Base-by-base conservation (phyloP, 2,797 vertebrate species). In the Pseudomugil gertrudae region DNA sequence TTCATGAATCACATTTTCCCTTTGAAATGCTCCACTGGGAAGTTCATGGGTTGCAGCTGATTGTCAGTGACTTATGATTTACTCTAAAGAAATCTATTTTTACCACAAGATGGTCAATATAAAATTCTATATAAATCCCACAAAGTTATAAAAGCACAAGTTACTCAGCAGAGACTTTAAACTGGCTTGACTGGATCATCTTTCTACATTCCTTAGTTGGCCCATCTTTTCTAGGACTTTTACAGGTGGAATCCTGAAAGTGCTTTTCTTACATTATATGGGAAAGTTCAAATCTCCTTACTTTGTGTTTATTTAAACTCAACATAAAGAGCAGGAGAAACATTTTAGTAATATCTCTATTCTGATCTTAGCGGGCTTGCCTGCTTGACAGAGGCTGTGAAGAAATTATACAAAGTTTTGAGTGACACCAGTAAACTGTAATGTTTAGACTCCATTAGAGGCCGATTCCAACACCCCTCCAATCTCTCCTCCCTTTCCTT, bases 401-500 rank as follows among this genome's bases (percentile, higher is more conserved):
- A 43, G 27, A 68, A 78, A 61, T 33, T 0, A 27, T 21, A 33
- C 7, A 1, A 48, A 54, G 48, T 33, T 72, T 57, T 45, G 57
- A 66, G 0, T 63, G 21, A 52, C 15, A 66, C 51, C 36, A 50
- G 32, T 23, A 54, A 58, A 70, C 33, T 43, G n/a, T 27, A 57
- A 63, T 81, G 74, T 79, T 76, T 66, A 74, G 80, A 84, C 94
- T 95, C 94, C 95, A 95, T 95, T 95, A 92, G 92, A 93, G 94
- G 95, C 95, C 93, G 88, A 57, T 85, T 86, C 90, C 88, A 86
- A 87, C 76, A 83, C 69, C 76, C 87, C 82, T 84, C 67, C 86
- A 38, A 83, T 88, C 86, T 76, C 52, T 80, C 71, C 85, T 72
- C 51, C 77, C 68, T 68, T 80, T 55, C 66, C 58, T 60, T 63